Conservation (phyloP, 2,113 vertebrate species). For the Chionis minor region DNA sequence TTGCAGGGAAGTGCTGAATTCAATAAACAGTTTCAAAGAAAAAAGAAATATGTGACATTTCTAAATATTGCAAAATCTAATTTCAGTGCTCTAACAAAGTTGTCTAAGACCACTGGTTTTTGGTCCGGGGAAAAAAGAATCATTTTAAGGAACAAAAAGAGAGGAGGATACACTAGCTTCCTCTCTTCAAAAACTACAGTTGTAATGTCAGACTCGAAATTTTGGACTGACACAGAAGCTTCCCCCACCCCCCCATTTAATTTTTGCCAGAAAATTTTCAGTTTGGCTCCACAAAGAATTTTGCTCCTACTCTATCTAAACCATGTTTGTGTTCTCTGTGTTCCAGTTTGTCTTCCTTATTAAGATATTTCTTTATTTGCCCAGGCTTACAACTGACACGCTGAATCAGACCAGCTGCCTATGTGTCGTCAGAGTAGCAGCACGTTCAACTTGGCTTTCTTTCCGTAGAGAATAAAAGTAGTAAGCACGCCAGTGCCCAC, state of each 20-base stretch:
- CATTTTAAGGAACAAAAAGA: background rate
- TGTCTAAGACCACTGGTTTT: background rate
- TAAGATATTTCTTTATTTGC: background rate
- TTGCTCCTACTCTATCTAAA: background rate
- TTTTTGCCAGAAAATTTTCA: background rate
- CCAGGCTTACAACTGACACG: background rate
- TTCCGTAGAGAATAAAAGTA: background rate
- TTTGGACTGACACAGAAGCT: background rate
- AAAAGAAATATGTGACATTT: background rate
- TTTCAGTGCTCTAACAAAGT: background rate
- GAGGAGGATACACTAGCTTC: background rate
- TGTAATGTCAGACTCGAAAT: background rate
- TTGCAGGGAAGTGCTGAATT: background rate
- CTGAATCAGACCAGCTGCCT: background rate
- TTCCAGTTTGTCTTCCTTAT: background rate
- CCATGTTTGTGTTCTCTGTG: background rate
- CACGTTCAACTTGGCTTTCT: background rate
- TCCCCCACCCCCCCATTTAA: fast-evolving
- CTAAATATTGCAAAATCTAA: background rate
- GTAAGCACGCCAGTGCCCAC: background rate
- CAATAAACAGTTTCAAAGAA: background rate
- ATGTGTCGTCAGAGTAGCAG: background rate
- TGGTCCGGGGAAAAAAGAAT: background rate
- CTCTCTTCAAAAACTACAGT: background rate
- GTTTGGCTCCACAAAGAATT: background rate